These are phyloP conservation scores for Tinea trinotella DNA, from an alignment of 2,888 invertebrate genomes.

Conservation along the genomic window DNA sequence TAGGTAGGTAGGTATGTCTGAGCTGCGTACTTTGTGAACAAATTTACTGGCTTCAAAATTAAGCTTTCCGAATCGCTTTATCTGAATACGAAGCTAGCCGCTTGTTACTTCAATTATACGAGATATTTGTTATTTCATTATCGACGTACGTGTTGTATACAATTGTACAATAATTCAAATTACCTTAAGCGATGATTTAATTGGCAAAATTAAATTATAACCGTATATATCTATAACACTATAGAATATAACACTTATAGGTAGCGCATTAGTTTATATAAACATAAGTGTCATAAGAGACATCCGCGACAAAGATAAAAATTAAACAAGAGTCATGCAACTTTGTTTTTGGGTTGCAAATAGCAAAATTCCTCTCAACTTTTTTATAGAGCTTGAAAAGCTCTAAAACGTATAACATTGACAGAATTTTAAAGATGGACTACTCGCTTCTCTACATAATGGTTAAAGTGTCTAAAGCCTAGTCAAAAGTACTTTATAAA, in stretches of 20 bases:
- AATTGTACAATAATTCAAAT: background rate
- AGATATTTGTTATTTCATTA: background rate
- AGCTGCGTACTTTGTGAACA: conserved; percentile 8
- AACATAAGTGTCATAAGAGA: too few relatives aligned
- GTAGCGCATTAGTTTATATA: too few relatives aligned
- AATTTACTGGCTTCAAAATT: conserved; percentile 15
- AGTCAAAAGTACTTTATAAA: conserved; percentile 2
- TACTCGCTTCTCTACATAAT: background rate
- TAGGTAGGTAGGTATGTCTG: conserved; percentile 18
- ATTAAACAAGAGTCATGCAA: too few relatives aligned
- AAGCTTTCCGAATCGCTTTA: conserved; percentile 6
- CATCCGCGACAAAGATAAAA: too few relatives aligned
- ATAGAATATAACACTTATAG: too few relatives aligned
- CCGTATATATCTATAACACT: too few relatives aligned
- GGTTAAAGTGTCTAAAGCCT: background rate
- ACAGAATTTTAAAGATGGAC: background rate
- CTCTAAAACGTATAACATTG: too few relatives aligned
- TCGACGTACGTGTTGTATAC: background rate
- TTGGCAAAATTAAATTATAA: background rate
- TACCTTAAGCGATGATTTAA: background rate
- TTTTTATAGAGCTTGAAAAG: too few relatives aligned
- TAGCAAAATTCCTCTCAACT: too few relatives aligned
- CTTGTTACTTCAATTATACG: background rate
- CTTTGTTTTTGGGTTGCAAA: too few relatives aligned
- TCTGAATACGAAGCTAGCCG: background rate